Conservation (phyloP, 2,113 vertebrate species). For the Charina bottae region DNA sequence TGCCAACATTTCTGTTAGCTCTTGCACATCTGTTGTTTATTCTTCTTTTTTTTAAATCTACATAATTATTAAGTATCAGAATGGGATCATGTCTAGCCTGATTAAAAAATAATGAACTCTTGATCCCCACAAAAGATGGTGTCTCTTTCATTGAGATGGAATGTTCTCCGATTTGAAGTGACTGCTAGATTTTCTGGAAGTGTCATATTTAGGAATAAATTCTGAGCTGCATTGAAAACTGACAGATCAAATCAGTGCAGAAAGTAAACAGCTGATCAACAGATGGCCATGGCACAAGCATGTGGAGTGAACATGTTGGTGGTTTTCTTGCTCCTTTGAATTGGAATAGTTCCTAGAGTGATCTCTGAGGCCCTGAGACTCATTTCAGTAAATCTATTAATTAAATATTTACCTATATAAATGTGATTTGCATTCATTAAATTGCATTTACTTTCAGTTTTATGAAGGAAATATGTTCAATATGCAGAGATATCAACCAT, state of each 20-base stretch:
- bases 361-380: neutral
- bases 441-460: neutral
- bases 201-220: constrained; percentile 10
- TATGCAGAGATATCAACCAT: neutral
- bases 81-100: neutral
- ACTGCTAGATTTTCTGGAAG: neutral
- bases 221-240: constrained; percentile 10
- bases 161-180: neutral
- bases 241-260: constrained; percentile 22
- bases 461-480: neutral
- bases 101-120: neutral
- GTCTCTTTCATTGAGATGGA: neutral
- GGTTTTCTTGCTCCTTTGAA: constrained; percentile 14
- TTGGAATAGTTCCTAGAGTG: constrained; percentile 18
- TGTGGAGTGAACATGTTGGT: constrained; percentile 7
- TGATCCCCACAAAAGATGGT: neutral
- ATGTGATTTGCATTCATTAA: neutral
- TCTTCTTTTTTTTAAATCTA: neutral
- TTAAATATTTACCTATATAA: constrained; percentile 7
- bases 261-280: constrained; percentile 34
- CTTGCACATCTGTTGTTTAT: neutral
- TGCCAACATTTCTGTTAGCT: neutral
- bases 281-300: constrained; percentile 25
- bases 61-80: neutral
- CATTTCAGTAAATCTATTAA: constrained; percentile 3